Conservation (phyloP, 2,888 invertebrate genomes). For the Taphrorychus bicolor region DNA sequence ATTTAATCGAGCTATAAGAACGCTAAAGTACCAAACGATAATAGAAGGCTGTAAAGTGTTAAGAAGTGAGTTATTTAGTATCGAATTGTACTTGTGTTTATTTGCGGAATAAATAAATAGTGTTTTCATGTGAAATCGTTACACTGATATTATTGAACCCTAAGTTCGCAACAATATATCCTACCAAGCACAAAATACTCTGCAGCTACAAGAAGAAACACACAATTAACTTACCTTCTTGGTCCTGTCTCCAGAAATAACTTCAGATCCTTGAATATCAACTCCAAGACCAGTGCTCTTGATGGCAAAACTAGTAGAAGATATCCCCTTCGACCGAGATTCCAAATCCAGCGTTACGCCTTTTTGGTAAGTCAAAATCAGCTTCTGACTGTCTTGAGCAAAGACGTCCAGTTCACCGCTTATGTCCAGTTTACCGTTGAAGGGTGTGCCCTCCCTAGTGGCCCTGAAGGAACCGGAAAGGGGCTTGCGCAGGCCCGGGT, state of each 20-base stretch:
- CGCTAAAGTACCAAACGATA: too few species aligned
- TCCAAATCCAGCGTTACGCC: constrained; percentile 15
- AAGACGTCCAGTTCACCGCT: constrained; percentile 66
- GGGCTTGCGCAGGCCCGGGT: constrained; percentile 69
- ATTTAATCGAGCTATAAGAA: too few species aligned
- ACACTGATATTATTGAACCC: too few species aligned
- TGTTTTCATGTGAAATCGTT: too few species aligned
- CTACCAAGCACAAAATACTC: too few species aligned
- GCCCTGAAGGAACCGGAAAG: constrained; percentile 42
- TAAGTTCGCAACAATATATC: too few species aligned
- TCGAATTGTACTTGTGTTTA: too few species aligned
- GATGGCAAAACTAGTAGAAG: constrained; percentile 50
- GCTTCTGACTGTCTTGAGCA: constrained; percentile 65
- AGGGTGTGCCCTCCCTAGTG: constrained; percentile 38
- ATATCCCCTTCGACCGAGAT: constrained; percentile 8
- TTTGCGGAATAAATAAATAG: too few species aligned
- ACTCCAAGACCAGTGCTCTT: constrained; percentile 59
- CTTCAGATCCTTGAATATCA: constrained; percentile 47
- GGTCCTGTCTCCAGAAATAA: constrained; percentile 39
- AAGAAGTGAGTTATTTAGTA: too few species aligned
- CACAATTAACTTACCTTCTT: constrained; percentile 10
- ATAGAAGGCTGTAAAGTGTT: too few species aligned
- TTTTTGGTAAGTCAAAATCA: constrained; percentile 57
- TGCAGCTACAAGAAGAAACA: not conserved
- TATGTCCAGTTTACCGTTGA: constrained; percentile 60